phyloP scores from a whole-genome alignment of 2,888 invertebrate genomes.

The Caenorhabditis parvicauda region DNA sequence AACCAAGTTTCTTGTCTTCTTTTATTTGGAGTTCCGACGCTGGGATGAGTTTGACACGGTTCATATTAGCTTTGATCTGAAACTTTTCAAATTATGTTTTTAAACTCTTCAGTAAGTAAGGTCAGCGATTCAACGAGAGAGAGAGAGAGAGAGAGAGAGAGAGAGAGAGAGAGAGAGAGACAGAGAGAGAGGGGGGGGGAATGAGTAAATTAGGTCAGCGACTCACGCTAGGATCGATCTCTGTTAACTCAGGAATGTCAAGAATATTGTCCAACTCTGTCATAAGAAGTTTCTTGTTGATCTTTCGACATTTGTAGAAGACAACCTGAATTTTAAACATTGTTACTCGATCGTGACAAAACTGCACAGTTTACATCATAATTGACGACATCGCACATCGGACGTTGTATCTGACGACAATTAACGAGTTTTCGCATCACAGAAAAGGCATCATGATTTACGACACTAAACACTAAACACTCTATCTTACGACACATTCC shows the following conservation, averaged over 20 bases:
- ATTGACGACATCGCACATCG: too few species aligned
- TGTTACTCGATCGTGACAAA: not conserved
- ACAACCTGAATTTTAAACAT: constrained; percentile 21
- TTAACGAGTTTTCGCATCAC: too few species aligned
- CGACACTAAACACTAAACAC: too few species aligned
- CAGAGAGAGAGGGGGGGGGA: too few species aligned
- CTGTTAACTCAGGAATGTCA: constrained; percentile 34
- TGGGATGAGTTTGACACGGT: constrained; percentile 46
- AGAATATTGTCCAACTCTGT: constrained; percentile 23
- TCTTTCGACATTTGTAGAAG: constrained; percentile 19
- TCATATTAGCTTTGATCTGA: constrained; percentile 40
- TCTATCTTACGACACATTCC: too few species aligned
- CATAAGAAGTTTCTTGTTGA: constrained; percentile 24
- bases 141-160: not conserved
- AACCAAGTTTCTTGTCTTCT: constrained; percentile 39
- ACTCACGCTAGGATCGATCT: constrained; percentile 26
- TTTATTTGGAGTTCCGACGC: constrained; percentile 44
- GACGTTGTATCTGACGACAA: too few species aligned
- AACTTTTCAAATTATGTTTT: too few species aligned
- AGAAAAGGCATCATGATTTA: too few species aligned
- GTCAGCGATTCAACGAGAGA: not conserved
- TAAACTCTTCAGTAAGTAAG: too few species aligned
- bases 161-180: too few species aligned
- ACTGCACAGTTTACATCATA: too few species aligned
- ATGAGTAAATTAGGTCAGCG: too few species aligned